Base-by-base conservation (phyloP, 2,113 vertebrate genomes). In the Eupsittula cactorum region DNA sequence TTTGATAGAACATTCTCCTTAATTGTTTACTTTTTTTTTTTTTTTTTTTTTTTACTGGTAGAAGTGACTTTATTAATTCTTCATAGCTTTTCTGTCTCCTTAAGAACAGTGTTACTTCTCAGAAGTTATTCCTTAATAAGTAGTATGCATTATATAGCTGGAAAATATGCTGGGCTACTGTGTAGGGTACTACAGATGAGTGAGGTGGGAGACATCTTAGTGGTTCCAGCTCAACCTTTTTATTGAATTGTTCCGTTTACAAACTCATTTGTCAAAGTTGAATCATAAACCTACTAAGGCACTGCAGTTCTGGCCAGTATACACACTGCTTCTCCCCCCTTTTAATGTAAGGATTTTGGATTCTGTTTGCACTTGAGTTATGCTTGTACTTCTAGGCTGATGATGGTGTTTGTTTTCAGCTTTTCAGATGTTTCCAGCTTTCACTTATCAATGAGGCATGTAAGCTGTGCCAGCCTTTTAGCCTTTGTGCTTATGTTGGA, bases 321-420 rank as follows among this genome's bases (percentile, higher is more conserved):
- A 37, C 29, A 67, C 49, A 2, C 35, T 78, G 42, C 57, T 88
- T 90, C 31, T 78, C n/a, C 18, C 31, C 53, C 19, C 64, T 84
- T 86, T 70, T 77, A 47, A 80, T 65, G n/a, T 83, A 52, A 80
- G 59, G 44, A 20, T 27, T 95, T 82, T 69, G 67, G 21, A n/a
- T 83, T 93, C 33, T 27, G 3, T 90, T 57, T 83, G 53, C 70
- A 41, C 49, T 46, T 52, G 29, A n/a, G 15, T 31, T 81, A 20
- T 50, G 42, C 17, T 62, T 73, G 18, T 42, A 23, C 69, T 83
- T 87, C 31, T 27, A 16, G 0, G 0, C 11, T 0, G 1, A 29
- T 50, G 78, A 33, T 70, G 35, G 63, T 5, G 3, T 81, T 86
- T 79, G 14, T 90, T 84, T 93, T 75, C 63, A 28, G 55, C 77